phyloP scores from a whole-genome alignment of 2,888 invertebrate species.

The Tachina grossa region DNA sequence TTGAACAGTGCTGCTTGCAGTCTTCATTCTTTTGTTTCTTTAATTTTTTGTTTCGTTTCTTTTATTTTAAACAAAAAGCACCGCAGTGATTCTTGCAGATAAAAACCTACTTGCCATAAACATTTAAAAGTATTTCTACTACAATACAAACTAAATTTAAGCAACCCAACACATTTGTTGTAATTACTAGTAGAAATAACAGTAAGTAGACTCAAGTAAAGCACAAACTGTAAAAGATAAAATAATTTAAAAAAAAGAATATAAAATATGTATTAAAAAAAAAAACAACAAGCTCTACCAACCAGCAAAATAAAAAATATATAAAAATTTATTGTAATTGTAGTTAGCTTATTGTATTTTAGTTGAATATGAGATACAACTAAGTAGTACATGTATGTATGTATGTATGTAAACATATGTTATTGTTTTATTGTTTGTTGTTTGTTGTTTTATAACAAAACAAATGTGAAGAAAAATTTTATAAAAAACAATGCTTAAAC shows the following conservation, averaged over 20 bases:
- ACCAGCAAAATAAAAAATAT: too few relatives aligned
- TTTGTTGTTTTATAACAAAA: background rate
- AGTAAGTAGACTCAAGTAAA: constrained; percentile 44
- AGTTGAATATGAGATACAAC: background rate
- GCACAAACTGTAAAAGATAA: constrained; percentile 54
- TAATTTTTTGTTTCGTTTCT: background rate
- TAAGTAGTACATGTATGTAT: background rate
- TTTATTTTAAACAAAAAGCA: constrained; percentile 37
- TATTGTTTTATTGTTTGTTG: too few relatives aligned
- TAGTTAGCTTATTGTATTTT: constrained; percentile 42
- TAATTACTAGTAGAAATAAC: constrained; percentile 31
- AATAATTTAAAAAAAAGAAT: constrained; percentile 5
- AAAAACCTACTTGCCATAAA: constrained; percentile 73
- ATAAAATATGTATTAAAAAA: background rate
- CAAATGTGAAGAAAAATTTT: background rate
- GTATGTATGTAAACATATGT: background rate
- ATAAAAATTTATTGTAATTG: constrained; percentile 44
- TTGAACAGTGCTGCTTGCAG: constrained; percentile 8
- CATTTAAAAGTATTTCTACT: constrained; percentile 63
- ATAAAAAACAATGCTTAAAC: constrained; percentile 10
- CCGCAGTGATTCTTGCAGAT: constrained; percentile 66
- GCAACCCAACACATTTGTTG: constrained; percentile 10
- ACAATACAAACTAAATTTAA: constrained; percentile 31
- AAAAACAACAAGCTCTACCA: constrained; percentile 45
- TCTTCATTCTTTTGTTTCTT: constrained; percentile 1